Percentiles rank a stretch among this genome's conserved stretches.
Conservation (phyloP, 2,888 invertebrate genomes). For the Andrena fulva region DNA sequence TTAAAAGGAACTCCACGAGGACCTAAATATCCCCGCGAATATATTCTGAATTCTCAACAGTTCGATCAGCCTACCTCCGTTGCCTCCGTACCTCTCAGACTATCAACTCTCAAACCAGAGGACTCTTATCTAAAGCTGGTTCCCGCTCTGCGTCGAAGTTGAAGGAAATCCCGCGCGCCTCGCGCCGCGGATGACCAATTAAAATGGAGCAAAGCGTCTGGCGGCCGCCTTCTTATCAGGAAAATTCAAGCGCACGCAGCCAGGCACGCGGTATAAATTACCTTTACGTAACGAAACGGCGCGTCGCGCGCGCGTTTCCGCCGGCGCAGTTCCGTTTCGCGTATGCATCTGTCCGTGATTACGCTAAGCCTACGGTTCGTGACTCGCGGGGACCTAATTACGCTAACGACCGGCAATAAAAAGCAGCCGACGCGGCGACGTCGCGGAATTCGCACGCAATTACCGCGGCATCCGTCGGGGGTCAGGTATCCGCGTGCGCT, state of each 20-base stretch:
- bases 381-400: conserved; percentile 70
- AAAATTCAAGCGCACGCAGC: conserved; percentile 38
- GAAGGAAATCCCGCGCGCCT: neutral
- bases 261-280: conserved; percentile 42
- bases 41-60: no score
- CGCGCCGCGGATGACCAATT: conserved; percentile 26
- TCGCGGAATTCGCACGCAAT: conserved; percentile 74
- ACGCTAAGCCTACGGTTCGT: conserved; percentile 49
- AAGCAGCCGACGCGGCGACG: conserved; percentile 70
- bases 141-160: neutral
- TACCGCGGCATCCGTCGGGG: conserved; percentile 60
- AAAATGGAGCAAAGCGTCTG: conserved; percentile 28
- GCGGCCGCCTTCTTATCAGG: conserved; percentile 36
- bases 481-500: conserved; percentile 59
- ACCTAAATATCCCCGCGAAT: no score
- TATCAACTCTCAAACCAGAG: neutral
- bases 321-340: conserved; percentile 46
- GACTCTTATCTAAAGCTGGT: neutral
- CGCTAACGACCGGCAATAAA: conserved; percentile 74
- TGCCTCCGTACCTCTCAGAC: neutral
- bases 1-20: no score
- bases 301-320: conserved; percentile 6
- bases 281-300: conserved; percentile 48
- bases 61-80: no score
- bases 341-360: conserved; percentile 53